Conservation (phyloP, 1,140 invertebrate species). For the Ceratina japonica region DNA sequence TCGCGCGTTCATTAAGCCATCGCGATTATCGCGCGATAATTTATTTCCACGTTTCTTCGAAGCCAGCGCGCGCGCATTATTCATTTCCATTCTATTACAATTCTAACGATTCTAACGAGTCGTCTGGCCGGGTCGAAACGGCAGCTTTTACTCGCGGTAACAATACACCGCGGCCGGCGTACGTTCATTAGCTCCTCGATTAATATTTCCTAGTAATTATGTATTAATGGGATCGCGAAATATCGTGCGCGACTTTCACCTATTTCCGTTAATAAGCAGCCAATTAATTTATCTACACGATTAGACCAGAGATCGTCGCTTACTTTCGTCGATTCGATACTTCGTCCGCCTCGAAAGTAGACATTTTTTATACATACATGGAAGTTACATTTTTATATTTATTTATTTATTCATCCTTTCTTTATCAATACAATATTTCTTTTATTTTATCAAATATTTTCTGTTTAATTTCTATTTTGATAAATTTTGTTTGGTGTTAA, state of each 20-base stretch:
- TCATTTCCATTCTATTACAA: slow-evolving; percentile 43
- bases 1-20: slow-evolving; percentile 12
- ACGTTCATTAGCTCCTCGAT: slow-evolving; percentile 33
- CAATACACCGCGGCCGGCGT: not conserved
- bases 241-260: slow-evolving; percentile 45
- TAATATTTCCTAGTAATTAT: slow-evolving; percentile 35
- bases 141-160: slow-evolving; percentile 15
- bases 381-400: too few species aligned
- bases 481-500: too few species aligned
- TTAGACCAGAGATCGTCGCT: not conserved
- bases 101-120: slow-evolving; percentile 19
- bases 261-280: slow-evolving; percentile 25
- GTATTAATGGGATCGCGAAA: slow-evolving; percentile 44
- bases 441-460: too few species aligned
- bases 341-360: too few species aligned
- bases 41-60: slow-evolving; percentile 20
- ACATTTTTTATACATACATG: too few species aligned
- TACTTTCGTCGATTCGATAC: not conserved
- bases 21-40: slow-evolving; percentile 14
- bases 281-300: slow-evolving; percentile 8
- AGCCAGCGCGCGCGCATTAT: slow-evolving; percentile 26
- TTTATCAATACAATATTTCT: too few species aligned
- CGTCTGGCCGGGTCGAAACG: not conserved
- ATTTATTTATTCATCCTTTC: too few species aligned
- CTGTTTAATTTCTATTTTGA: too few species aligned